Conservation (phyloP, 2,888 invertebrate genomes). For the Neoascia interrupta region DNA sequence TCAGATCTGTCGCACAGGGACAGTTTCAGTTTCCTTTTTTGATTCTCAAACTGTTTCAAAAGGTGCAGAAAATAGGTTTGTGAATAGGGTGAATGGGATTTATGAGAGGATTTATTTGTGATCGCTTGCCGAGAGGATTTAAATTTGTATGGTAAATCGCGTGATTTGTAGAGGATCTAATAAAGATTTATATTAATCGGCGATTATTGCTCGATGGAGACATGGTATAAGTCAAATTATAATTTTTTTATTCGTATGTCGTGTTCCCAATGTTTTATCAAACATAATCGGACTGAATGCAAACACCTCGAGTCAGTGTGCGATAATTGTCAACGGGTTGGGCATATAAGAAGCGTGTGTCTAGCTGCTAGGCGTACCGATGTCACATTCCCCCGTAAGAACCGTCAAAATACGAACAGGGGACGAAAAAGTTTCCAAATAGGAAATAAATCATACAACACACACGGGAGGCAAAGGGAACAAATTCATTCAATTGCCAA, state of each 20-base stretch:
- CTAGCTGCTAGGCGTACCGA: neutral
- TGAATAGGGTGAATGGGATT: no score
- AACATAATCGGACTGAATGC: conserved; percentile 10
- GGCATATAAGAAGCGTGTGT: conserved; percentile 14
- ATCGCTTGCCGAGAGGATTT: no score
- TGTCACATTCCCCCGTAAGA: neutral
- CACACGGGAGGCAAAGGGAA: neutral
- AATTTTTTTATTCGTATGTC: conserved; percentile 6
- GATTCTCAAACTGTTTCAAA: no score
- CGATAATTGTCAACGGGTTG: conserved; percentile 12
- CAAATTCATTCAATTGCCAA: neutral
- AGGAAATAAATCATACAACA: neutral
- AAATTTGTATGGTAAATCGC: no score
- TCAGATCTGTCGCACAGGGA: no score
- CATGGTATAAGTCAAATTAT: neutral
- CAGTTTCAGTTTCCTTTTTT: no score
- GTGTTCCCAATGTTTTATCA: neutral
- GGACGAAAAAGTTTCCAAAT: neutral
- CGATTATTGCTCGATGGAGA: no score
- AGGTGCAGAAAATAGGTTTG: no score
- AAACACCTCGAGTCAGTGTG: conserved; percentile 17
- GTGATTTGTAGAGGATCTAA: no score
- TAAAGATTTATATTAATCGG: no score
- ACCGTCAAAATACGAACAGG: neutral
- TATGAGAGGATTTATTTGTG: no score